Evolutionary conservation across 2,888 invertebrate genomes (phyloP).

Genomic region (Meloe dianella): DNA sequence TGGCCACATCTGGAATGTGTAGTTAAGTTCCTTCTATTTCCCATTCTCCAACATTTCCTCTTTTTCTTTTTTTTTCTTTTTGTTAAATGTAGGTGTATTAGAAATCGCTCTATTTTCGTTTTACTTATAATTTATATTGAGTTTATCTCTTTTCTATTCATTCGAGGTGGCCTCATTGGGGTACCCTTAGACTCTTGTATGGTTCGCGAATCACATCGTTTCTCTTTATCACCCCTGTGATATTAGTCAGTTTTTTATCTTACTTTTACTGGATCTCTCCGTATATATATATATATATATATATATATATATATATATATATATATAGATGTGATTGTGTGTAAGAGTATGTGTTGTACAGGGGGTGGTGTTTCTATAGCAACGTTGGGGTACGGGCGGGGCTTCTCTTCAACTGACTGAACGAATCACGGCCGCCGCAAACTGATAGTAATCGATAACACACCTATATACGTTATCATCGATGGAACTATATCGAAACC

Average conservation of each 20-base stretch:
- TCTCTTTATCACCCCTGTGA: slow-evolving; percentile 39
- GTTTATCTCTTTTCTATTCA: slow-evolving; percentile 44
- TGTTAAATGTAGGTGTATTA: not conserved
- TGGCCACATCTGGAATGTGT: slow-evolving; percentile 8
- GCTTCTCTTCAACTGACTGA: slow-evolving; percentile 53
- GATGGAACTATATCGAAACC: slow-evolving; percentile 8
- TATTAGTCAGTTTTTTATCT: slow-evolving; percentile 39
- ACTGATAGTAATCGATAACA: slow-evolving; percentile 61
- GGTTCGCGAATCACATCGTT: slow-evolving; percentile 44
- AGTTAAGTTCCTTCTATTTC: slow-evolving; percentile 3
- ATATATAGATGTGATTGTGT: not conserved
- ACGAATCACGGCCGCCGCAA: slow-evolving; percentile 61
- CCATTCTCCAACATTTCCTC: not conserved
- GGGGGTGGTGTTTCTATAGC: slow-evolving; percentile 54
- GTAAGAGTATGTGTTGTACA: slow-evolving; percentile 25
- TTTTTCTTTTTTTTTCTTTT: not conserved
- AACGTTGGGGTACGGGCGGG: slow-evolving; percentile 57
- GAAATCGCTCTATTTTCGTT: not conserved
- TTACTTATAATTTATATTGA: slow-evolving; percentile 16
- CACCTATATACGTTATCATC: slow-evolving; percentile 38
- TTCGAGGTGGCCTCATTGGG: slow-evolving; percentile 43
- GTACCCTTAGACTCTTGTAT: slow-evolving; percentile 37
- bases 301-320: too few species aligned
- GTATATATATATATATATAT: too few species aligned
- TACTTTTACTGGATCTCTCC: slow-evolving; percentile 26